Evolutionary conservation across 2,113 vertebrate genomes (phyloP).

Genomic region (Equus quagga): DNA sequence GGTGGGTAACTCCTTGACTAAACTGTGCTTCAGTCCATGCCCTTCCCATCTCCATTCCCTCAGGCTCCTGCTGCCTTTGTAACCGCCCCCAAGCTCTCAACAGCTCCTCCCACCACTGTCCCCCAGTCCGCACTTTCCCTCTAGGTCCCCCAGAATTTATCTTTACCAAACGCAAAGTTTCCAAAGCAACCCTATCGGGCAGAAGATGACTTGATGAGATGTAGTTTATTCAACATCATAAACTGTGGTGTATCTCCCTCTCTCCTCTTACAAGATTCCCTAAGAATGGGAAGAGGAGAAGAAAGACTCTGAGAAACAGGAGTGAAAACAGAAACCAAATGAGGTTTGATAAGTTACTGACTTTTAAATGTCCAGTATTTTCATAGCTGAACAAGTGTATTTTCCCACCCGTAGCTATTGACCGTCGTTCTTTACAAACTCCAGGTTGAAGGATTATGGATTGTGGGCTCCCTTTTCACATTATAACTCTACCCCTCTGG

Average conservation of each 20-base stretch:
- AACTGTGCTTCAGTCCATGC: neutral
- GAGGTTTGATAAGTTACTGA: neutral
- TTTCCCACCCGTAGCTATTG: neutral
- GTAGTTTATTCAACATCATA: neutral
- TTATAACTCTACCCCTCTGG: neutral
- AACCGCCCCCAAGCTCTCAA: neutral
- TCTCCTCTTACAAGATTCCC: neutral
- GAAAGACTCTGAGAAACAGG: neutral
- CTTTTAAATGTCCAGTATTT: neutral
- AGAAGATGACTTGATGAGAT: neutral
- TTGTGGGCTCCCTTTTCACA: neutral
- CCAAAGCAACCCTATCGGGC: neutral
- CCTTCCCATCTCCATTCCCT: neutral
- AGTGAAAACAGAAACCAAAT: neutral
- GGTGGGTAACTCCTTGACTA: slow-evolving; percentile 29
- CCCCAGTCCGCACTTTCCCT: neutral
- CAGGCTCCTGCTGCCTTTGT: neutral
- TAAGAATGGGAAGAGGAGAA: neutral
- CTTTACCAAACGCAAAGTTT: neutral
- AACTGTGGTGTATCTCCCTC: neutral
- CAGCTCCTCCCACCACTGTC: neutral
- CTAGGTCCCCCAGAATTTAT: neutral
- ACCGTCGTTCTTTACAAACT: neutral
- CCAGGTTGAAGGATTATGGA: neutral
- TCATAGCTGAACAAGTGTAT: neutral